A percentile compares a stretch with the other conserved stretches of the same genome.
These are phyloP conservation scores for Oryzias sinensis DNA, from an alignment of 2,797 vertebrate genomes.

Conservation along the genomic window DNA sequence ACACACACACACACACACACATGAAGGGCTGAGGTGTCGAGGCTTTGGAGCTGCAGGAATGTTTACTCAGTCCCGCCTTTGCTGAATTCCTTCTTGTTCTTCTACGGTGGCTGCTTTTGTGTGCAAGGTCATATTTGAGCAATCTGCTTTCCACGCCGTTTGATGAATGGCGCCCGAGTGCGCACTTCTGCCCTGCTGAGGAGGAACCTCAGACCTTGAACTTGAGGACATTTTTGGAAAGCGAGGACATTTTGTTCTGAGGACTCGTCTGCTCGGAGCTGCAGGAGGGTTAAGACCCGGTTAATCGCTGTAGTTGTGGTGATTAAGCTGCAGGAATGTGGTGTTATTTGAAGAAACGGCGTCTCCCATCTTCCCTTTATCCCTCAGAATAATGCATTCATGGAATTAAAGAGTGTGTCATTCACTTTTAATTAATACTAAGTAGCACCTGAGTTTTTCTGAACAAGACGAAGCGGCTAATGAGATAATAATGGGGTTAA, in stretches of 20 bases:
- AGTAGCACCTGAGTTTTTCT: constrained; percentile 33
- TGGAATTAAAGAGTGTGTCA: constrained; percentile 27
- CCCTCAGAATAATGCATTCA: constrained; percentile 14
- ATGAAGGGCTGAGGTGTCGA: constrained; percentile 14
- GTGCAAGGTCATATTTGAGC: constrained; percentile 52
- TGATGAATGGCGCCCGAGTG: constrained; percentile 28
- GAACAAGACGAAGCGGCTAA: constrained; percentile 51
- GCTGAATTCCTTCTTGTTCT: constrained; percentile 51
- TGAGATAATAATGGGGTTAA: constrained; percentile 52
- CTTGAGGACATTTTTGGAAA: constrained; percentile 13
- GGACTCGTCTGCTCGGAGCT: neutral
- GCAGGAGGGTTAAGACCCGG: constrained; percentile 3
- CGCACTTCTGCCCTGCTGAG: constrained; percentile 4
- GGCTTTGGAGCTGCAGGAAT: constrained; percentile 53
- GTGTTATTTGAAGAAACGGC: constrained; percentile 17
- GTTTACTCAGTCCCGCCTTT: constrained; percentile 53
- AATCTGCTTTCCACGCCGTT: constrained; percentile 44
- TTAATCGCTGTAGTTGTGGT: neutral
- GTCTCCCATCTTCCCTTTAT: constrained; percentile 13
- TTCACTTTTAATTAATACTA: constrained; percentile 45
- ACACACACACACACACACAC: constrained; percentile 22
- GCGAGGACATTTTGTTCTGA: constrained; percentile 10
- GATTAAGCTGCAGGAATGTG: constrained; percentile 1
- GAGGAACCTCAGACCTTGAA: constrained; percentile 10
- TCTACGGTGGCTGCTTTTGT: constrained; percentile 58